Conservation (phyloP, 2,113 vertebrate genomes). For the Poecilia latipinna region DNA sequence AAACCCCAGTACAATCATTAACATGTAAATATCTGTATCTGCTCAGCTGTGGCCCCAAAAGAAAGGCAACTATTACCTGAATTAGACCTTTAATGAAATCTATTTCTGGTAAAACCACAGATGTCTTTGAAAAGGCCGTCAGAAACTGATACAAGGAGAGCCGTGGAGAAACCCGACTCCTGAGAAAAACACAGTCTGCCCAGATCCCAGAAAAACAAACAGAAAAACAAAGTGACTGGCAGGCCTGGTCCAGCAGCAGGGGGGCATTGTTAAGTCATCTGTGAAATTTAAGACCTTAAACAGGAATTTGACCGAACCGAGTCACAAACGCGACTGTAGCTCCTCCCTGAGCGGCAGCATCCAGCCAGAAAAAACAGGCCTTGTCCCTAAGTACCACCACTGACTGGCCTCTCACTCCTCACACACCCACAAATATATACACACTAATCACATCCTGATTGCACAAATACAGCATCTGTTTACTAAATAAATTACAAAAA, state of each 20-base stretch:
- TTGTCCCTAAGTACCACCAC: constrained; percentile 65
- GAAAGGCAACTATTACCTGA: constrained; percentile 12
- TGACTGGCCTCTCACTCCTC: constrained; percentile 65
- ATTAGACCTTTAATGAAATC: constrained; percentile 16
- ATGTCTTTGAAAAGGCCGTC: constrained; percentile 29
- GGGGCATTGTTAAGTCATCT: constrained; percentile 81
- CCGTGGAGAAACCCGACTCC: constrained; percentile 30
- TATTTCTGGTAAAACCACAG: constrained; percentile 30
- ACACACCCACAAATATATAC: constrained; percentile 3
- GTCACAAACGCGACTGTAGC: constrained; percentile 15
- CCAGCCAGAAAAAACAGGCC: constrained; percentile 70
- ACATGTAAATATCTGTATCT: not conserved
- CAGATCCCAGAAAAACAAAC: constrained; percentile 69
- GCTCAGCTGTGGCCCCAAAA: constrained; percentile 8
- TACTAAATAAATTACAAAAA: constrained; percentile 42
- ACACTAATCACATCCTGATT: constrained; percentile 29
- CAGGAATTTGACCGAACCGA: constrained; percentile 39
- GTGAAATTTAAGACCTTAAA: constrained; percentile 78
- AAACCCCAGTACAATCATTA: not conserved
- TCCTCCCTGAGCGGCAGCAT: constrained; percentile 49
- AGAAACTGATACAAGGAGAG: constrained; percentile 26
- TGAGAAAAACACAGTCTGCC: constrained; percentile 36
- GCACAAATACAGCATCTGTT: constrained; percentile 32
- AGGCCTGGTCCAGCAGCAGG: constrained; percentile 60
- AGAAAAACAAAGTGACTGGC: constrained; percentile 69